Percentiles rank a stretch among this genome's conserved stretches.
These are phyloP conservation scores for Oscheius sp. DNA, from an alignment of 1,140 invertebrate genomes.

Conservation along the genomic window DNA sequence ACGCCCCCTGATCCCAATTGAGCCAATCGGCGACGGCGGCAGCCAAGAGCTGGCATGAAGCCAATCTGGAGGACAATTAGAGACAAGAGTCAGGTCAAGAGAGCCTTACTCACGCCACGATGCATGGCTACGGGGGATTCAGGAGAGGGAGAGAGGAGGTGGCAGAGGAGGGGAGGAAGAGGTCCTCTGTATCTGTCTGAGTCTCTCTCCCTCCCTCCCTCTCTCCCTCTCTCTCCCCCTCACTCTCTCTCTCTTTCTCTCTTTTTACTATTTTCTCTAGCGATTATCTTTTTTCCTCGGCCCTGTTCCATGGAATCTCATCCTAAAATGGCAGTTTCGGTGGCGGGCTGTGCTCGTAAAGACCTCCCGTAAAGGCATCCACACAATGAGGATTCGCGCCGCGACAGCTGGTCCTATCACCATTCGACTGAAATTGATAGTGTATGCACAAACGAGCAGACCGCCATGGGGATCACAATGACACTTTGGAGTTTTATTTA, in stretches of 20 bases:
- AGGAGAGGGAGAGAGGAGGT: too few relatives aligned
- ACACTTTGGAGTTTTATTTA: too few relatives aligned
- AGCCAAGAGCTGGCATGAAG: neutral
- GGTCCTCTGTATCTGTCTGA: too few relatives aligned
- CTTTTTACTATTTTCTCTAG: too few relatives aligned
- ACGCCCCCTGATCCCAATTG: neutral
- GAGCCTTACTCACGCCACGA: slow-evolving; percentile 3
- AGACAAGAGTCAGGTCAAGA: slow-evolving; percentile 13
- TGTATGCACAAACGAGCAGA: neutral
- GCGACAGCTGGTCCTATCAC: slow-evolving; percentile 6
- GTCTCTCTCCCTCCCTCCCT: too few relatives aligned
- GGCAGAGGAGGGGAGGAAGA: too few relatives aligned
- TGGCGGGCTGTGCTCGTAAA: slow-evolving; percentile 6
- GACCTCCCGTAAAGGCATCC: neutral
- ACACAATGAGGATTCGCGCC: neutral
- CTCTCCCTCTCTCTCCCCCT: too few relatives aligned
- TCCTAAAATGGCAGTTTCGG: neutral
- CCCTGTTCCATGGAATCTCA: too few relatives aligned
- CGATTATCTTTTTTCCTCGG: too few relatives aligned
- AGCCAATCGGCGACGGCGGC: neutral
- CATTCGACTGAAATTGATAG: slow-evolving; percentile 2
- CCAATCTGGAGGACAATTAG: neutral
- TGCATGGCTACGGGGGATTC: neutral
- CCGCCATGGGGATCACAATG: neutral
- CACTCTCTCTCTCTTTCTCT: too few relatives aligned